A percentile compares a stretch with the other conserved stretches of the same genome.
These are phyloP conservation scores for Cherax quadricarinatus DNA, from an alignment of 1,140 invertebrate genomes.

Conservation along the genomic window DNA sequence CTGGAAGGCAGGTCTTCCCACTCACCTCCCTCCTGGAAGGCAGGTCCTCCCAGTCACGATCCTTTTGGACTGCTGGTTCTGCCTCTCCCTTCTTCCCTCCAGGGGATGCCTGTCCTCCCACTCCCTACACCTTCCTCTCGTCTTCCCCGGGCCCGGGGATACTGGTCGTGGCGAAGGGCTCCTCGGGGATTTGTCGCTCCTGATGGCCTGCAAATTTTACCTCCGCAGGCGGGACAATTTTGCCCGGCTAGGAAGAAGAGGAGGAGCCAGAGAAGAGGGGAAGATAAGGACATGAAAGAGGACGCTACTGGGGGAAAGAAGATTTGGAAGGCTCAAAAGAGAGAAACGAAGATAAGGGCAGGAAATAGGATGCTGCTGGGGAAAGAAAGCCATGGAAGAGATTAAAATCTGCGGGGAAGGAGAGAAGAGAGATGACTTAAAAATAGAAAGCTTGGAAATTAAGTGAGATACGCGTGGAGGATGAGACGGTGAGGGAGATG, in stretches of 20 bases:
- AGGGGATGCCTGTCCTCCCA: neutral
- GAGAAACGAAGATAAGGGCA: neutral
- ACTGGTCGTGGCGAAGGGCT: slow-evolving; percentile 10
- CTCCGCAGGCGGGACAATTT: slow-evolving; percentile 26
- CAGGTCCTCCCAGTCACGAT: no score
- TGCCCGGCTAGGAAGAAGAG: neutral
- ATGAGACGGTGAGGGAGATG: neutral
- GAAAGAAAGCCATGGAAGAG: neutral
- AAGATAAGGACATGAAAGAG: neutral
- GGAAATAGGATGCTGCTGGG: neutral
- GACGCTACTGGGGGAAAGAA: neutral
- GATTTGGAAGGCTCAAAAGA: neutral
- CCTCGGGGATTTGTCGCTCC: slow-evolving; percentile 51
- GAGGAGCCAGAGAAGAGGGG: slow-evolving; percentile 3
- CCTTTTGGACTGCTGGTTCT: neutral
- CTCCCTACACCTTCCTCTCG: neutral
- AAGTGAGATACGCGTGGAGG: neutral
- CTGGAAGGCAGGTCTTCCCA: neutral
- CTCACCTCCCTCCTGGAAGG: neutral
- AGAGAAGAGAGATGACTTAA: neutral
- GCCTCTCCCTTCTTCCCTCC: neutral
- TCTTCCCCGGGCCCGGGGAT: neutral
- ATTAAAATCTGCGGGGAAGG: neutral
- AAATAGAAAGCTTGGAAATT: neutral
- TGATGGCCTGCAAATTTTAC: slow-evolving; percentile 61